These are phyloP conservation scores for Anneissia japonica DNA, from an alignment of 35 echinoderm and acorn worm species.

Conservation along the genomic window DNA sequence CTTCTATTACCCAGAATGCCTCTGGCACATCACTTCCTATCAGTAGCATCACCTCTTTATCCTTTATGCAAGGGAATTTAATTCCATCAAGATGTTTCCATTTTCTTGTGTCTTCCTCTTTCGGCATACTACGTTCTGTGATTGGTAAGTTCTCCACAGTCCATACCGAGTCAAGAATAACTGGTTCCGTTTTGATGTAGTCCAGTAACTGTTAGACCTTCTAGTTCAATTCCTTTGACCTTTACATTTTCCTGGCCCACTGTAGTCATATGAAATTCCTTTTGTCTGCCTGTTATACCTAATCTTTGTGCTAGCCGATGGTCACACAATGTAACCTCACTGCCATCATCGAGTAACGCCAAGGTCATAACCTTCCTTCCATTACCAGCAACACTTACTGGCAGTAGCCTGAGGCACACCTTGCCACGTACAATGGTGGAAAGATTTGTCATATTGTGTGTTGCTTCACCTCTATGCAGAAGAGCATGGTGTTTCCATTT, in stretches of 20 bases:
- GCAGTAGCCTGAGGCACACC: slow-evolving; percentile 9
- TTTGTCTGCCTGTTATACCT: too few relatives aligned
- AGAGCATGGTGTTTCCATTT: too few relatives aligned
- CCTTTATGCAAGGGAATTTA: slow-evolving; percentile 1
- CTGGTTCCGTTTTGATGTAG: too few relatives aligned
- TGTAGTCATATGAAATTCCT: too few relatives aligned
- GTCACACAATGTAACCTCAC: background rate
- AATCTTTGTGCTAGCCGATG: too few relatives aligned
- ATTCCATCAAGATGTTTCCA: slow-evolving; percentile 38
- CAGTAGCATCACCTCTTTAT: slow-evolving; percentile 35
- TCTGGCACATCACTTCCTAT: slow-evolving; percentile 56
- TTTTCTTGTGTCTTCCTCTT: slow-evolving; percentile 1
- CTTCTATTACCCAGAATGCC: slow-evolving; percentile 52
- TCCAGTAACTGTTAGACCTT: too few relatives aligned
- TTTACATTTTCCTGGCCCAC: too few relatives aligned
- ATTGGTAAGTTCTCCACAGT: slow-evolving; percentile 39
- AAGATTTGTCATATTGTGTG: too few relatives aligned
- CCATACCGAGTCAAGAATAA: too few relatives aligned
- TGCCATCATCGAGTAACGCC: slow-evolving; percentile 6
- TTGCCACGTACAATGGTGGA: too few relatives aligned
- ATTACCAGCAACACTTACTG: slow-evolving; percentile 1
- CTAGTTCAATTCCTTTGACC: too few relatives aligned
- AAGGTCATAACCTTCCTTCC: slow-evolving; percentile 1
- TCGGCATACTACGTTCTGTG: slow-evolving; percentile 19
- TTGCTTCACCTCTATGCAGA: too few relatives aligned